These are phyloP conservation scores for Microctonus brassicae DNA, from an alignment of 2,888 invertebrate species.

Conservation along the genomic window DNA sequence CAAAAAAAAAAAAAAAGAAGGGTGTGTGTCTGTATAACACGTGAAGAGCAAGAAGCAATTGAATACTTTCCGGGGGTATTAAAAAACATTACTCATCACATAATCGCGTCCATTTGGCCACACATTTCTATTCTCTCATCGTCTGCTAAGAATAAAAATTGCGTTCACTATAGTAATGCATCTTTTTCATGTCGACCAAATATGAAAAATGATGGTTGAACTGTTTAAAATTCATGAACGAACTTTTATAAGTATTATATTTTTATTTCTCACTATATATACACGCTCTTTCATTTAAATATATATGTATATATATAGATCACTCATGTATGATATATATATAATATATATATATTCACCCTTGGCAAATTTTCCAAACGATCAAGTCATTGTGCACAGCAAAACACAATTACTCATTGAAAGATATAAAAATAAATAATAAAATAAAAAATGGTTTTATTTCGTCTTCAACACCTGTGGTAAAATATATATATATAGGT, in stretches of 20 bases:
- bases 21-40: constrained; percentile 38
- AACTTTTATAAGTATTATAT: constrained; percentile 60
- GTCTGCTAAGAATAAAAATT: constrained; percentile 28
- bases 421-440: neutral
- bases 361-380: constrained; percentile 21
- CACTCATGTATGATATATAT: too few relatives aligned
- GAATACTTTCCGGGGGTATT: constrained; percentile 58
- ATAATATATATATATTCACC: neutral
- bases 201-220: constrained; percentile 66
- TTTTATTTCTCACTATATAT: neutral
- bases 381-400: constrained; percentile 9
- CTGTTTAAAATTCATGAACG: constrained; percentile 70
- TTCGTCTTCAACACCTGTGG: too few relatives aligned
- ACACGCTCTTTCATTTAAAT: neutral
- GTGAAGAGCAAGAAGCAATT: constrained; percentile 15
- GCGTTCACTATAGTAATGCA: constrained; percentile 12
- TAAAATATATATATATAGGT: neutral
- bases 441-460: neutral
- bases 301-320: neutral
- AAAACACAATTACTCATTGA: neutral
- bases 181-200: constrained; percentile 52
- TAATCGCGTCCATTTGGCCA: constrained; percentile 59
- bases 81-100: constrained; percentile 71
- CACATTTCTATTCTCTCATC: constrained; percentile 37
- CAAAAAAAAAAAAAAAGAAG: constrained; percentile 20